Base-by-base conservation (phyloP, 2,113 vertebrate genomes). In the Pongo pygmaeus region DNA sequence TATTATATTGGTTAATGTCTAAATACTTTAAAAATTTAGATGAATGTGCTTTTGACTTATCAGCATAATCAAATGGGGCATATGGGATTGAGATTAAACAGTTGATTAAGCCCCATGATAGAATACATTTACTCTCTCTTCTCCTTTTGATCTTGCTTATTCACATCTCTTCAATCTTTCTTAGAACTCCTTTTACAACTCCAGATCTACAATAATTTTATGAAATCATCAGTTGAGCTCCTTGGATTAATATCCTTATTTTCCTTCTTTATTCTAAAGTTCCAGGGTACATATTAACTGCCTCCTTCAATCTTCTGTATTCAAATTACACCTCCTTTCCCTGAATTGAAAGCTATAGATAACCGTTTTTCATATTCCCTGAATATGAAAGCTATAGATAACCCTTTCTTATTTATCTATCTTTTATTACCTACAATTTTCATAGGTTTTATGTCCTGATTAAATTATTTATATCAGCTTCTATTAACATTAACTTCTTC, bases 11-110 rank as follows among this genome's bases (percentile, higher is more conserved):
- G 46, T 89, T 96, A 85, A 59, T 87, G 38, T 88, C 85, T 96
- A 98, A 84, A 77, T 86, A 75, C n/a, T 80, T 93, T 95, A 89
- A 95, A 97, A 61, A 4, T 89, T 91, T 89, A 93, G 57, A 96
- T 92, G 64, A 97, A 96, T 64, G 4, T 84, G 78, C 38, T 79
- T 91, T 95, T 93, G 20, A 61, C 88, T 78, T 92, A 46, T 96
- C 91, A 94, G 59, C 55, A 46, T 80, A 96, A 97, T 92, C 84
- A 92, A 91, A 92, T 87, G n/a, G 84, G 75, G 3, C 92, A 55
- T 46, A 72, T 57, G 25, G 80, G 84, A 93, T 84, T 95, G 80
- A 92, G 40, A 96, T 96, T 93, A 92, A 92, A 55, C 64, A 90
- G 38, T 20, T 92, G 79, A 92, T 95, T 93, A 89, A 72, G 30